Percentiles rank a stretch among this genome's conserved stretches.
Conservation (phyloP, 2,113 vertebrate genomes). For the Hystrix brachyura region DNA sequence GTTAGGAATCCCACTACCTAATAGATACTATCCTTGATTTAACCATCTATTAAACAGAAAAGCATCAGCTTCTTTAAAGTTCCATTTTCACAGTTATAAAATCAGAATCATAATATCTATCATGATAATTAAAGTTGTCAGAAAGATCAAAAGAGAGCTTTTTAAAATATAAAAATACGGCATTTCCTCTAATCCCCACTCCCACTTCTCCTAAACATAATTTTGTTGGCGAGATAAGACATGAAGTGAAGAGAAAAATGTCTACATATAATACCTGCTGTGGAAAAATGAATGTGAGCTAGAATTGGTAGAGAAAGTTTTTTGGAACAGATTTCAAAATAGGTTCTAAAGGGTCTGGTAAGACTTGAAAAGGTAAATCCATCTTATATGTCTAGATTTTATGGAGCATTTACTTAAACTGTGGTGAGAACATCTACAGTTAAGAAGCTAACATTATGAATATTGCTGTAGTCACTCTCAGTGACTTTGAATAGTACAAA, state of each 20-base stretch:
- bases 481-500: slow-evolving; percentile 32
- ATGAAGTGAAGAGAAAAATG: slow-evolving; percentile 19
- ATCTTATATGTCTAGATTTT: slow-evolving; percentile 50
- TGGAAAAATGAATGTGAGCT: slow-evolving; percentile 26
- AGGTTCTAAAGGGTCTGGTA: not conserved
- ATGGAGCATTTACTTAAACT: slow-evolving; percentile 60
- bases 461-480: slow-evolving; percentile 23
- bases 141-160: slow-evolving; percentile 32
- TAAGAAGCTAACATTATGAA: slow-evolving; percentile 47
- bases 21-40: not conserved
- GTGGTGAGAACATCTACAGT: slow-evolving; percentile 31
- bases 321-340: slow-evolving; percentile 38
- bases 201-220: not conserved
- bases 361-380: slow-evolving; percentile 57
- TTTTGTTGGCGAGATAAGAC: slow-evolving; percentile 31
- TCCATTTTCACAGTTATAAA: slow-evolving; percentile 68
- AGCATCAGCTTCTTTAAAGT: slow-evolving; percentile 17
- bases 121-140: slow-evolving; percentile 40
- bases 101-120: slow-evolving; percentile 46
- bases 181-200: not conserved
- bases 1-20: slow-evolving; percentile 31
- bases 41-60: slow-evolving; percentile 23
- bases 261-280: not conserved
- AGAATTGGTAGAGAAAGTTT: slow-evolving; percentile 40
- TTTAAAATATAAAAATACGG: slow-evolving; percentile 50